These are phyloP conservation scores for Picus viridis DNA, from an alignment of 2,797 vertebrate species.

Conservation along the genomic window DNA sequence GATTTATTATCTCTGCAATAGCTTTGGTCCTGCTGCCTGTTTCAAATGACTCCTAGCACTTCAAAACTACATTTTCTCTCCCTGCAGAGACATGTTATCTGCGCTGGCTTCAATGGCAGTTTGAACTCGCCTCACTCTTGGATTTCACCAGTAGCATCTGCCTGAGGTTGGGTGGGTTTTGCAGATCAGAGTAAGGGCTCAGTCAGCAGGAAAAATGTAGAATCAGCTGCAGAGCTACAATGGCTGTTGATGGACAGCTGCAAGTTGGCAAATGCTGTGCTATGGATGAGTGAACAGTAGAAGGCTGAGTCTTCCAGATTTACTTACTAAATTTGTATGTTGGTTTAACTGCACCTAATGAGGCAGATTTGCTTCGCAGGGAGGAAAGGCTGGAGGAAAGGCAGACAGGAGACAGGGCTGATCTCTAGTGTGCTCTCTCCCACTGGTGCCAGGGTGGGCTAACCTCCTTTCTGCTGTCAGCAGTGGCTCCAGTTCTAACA, in stretches of 20 bases:
- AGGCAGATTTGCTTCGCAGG: not conserved
- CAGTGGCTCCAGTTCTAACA: not conserved
- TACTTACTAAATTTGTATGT: not conserved
- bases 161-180: conserved; percentile 11
- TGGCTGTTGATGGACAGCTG: conserved; percentile 49
- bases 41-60: not conserved
- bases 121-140: not conserved
- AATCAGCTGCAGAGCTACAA: conserved; percentile 12
- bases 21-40: not conserved
- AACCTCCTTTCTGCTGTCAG: not conserved
- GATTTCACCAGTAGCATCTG: conserved; percentile 27
- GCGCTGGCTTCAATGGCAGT: not conserved
- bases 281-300: not conserved
- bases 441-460: fast-evolving
- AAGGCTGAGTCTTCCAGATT: not conserved
- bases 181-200: conserved; percentile 4
- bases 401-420: not conserved
- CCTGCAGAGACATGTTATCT: not conserved
- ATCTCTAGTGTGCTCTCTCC: not conserved
- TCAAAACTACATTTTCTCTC: not conserved
- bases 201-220: conserved; percentile 42
- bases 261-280: not conserved
- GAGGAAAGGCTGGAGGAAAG: not conserved
- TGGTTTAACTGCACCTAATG: not conserved
- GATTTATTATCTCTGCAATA: not conserved